A percentile compares a stretch with the other conserved stretches of the same genome.
phyloP scores from a whole-genome alignment of 2,888 invertebrate genomes.

The Parochlus steinenii region DNA sequence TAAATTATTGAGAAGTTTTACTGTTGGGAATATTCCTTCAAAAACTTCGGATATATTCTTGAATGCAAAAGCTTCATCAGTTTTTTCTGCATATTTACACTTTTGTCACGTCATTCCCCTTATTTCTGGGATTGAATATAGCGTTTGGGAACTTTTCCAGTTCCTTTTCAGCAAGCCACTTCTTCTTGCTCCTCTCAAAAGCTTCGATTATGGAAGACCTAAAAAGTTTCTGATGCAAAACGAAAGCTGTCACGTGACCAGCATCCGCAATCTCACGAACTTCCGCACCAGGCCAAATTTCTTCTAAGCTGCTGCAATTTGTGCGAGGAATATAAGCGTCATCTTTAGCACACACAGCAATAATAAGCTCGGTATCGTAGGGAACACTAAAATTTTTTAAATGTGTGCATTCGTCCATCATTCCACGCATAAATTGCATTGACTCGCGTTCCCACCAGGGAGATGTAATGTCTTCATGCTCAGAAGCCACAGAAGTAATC shows the following conservation, averaged over 20 bases:
- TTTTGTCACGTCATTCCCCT: no score
- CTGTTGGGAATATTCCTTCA: no score
- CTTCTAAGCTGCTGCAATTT: conserved; percentile 61
- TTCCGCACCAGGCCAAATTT: conserved; percentile 88
- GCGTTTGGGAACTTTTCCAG: no score
- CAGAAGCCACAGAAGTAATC: conserved; percentile 14
- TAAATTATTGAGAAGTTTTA: no score
- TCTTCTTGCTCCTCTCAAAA: conserved; percentile 50
- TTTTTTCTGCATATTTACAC: no score
- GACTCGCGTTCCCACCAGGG: conserved; percentile 65
- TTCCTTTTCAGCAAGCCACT: conserved; percentile 19
- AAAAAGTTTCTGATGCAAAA: conserved; percentile 61
- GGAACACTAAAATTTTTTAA: conserved; percentile 80
- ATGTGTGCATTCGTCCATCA: conserved; percentile 99
- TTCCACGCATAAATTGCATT: conserved; percentile 84
- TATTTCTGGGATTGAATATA: no score
- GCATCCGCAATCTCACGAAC: conserved; percentile 74
- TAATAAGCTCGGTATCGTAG: conserved; percentile 75
- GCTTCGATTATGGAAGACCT: conserved; percentile 62
- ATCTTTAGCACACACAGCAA: conserved; percentile 75
- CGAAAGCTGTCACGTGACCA: conserved; percentile 79
- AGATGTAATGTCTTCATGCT: conserved; percentile 37
- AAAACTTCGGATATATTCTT: no score
- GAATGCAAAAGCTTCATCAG: no score
- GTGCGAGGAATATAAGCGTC: conserved; percentile 85